Evolutionary conservation across 2,113 vertebrate genomes (phyloP), one percentile per base, ranked within the genome.

Genomic region (Eretmochelys imbricata): DNA sequence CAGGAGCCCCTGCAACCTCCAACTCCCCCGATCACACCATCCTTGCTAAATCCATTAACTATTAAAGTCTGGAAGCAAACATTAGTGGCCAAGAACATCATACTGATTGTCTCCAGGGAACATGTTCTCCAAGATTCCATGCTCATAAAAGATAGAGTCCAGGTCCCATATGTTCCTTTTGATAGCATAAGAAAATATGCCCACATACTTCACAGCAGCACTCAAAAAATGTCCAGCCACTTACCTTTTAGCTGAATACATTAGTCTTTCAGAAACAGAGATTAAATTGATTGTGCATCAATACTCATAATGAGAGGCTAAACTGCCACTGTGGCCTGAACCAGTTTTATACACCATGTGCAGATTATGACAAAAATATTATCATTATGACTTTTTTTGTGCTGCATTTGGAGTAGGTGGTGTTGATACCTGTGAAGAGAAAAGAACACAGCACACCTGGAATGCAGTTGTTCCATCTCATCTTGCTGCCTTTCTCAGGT

Each of bases 41-140:
- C 49, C 35, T 91, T 96, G 93, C 94, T 90, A 96, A 97, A 59
- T 87, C 83, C 91, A 85, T 89, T 89, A 94, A 85, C 89, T 75
- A 62, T 91, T 84, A 80, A 95, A 92, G 94, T 93, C 90, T 95
- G 93, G 96, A 97, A 95, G 93, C 92, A 97, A 96, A 94, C 79
- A 87, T 83, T 54, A 96, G 59, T 91, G 95, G 92, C 94, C 89
- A 97, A 96, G 96, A 95, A 85, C 89, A 89, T 93, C 10, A 69
- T 83, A 53, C 85, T 95, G 95, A 85, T 93, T 95, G 93, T 94
- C 76, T 90, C 82, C 82, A 80, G 96, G 93, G 94, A 80, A 91
- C 82, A 94, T 72, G 76, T 82, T 91, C 96, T 97, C 46, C 62
- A 96, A 93, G 85, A 88, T 89, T 62, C 91, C 96, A 94, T 80